phyloP scores from a whole-genome alignment of 2,888 invertebrate genomes.

The Oligia strigilis region DNA sequence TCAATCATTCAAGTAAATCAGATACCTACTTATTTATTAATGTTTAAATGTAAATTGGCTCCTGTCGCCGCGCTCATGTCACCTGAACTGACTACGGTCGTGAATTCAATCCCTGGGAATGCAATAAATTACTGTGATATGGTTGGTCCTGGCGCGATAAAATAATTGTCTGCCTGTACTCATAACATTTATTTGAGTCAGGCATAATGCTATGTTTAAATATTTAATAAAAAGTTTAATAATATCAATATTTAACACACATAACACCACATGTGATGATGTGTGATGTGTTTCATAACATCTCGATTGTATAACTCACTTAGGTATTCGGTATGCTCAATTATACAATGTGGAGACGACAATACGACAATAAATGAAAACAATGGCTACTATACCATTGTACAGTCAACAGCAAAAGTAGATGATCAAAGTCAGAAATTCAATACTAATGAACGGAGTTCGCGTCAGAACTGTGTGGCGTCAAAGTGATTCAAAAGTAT shows the following conservation, averaged over 20 bases:
- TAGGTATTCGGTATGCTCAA: background rate
- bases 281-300: background rate
- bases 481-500: too few relatives aligned
- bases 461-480: too few relatives aligned
- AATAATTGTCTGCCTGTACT: background rate
- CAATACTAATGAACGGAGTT: too few relatives aligned
- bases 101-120: background rate
- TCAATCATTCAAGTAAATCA: background rate
- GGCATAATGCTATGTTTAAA: background rate
- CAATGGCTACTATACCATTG: background rate
- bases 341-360: background rate
- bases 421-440: too few relatives aligned
- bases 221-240: background rate
- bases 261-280: too few relatives aligned
- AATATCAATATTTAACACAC: constrained; percentile 1
- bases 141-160: background rate
- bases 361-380: background rate
- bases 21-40: background rate
- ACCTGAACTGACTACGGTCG: background rate
- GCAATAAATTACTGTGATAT: background rate
- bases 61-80: too few relatives aligned
- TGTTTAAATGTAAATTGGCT: background rate
- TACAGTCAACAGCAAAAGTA: too few relatives aligned
- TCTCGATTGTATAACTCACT: background rate
- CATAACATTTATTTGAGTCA: background rate